These are phyloP conservation scores for Parazoanthus swiftii DNA, from an alignment of 92 coral and sea anemone genomes.

Conservation along the genomic window DNA sequence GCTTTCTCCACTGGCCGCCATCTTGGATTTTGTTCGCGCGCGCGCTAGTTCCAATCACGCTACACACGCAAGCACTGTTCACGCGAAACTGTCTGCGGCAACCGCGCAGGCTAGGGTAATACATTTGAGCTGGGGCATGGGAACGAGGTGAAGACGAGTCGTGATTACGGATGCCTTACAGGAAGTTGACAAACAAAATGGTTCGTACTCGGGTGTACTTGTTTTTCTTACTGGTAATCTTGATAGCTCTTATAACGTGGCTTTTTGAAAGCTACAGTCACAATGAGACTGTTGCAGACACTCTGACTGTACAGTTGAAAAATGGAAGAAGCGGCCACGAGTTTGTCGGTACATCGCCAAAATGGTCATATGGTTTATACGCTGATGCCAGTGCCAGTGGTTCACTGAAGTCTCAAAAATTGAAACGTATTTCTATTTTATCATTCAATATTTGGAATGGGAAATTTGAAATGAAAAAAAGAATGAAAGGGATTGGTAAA, in stretches of 20 bases:
- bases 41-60: no score
- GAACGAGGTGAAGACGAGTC: no score
- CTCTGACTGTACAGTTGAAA: no score
- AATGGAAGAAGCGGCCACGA: background rate
- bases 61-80: no score
- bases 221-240: background rate
- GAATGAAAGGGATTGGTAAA: conserved; percentile 62
- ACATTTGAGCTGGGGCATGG: no score
- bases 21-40: no score
- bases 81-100: no score
- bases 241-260: background rate
- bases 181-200: background rate
- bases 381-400: background rate
- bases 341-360: background rate
- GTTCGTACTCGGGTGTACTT: background rate
- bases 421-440: conserved; percentile 35
- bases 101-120: no score
- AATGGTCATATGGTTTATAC: background rate
- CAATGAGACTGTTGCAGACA: background rate
- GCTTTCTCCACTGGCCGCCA: no score
- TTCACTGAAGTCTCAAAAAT: background rate
- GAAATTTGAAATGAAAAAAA: conserved; percentile 38
- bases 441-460: conserved; percentile 66
- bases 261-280: background rate
- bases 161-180: no score